Conservation (phyloP, 2,797 vertebrate species). For the Geotrypetes seraphini region DNA sequence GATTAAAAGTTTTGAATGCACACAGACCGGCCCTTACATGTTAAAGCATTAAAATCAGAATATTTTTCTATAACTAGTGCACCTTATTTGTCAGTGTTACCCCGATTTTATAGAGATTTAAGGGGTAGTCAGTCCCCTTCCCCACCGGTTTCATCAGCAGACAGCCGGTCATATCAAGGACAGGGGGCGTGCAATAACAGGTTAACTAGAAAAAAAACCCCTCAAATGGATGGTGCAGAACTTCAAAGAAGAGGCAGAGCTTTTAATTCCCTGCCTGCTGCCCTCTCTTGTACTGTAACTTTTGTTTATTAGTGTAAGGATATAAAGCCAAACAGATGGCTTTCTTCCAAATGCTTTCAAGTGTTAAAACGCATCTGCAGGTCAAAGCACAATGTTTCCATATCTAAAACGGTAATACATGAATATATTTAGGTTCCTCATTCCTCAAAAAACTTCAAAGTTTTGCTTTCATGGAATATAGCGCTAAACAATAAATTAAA, state of each 20-base stretch:
- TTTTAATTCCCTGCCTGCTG: slow-evolving; percentile 43
- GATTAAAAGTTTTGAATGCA: too few relatives aligned
- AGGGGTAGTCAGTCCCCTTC: slow-evolving; percentile 20
- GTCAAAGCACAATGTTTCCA: slow-evolving; percentile 41
- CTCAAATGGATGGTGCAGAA: slow-evolving; percentile 23
- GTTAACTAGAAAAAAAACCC: slow-evolving; percentile 36
- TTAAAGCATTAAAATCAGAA: too few relatives aligned
- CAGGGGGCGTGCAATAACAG: slow-evolving; percentile 8
- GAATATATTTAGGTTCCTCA: background rate
- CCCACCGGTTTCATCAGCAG: too few relatives aligned
- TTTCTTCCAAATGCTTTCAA: slow-evolving; percentile 51
- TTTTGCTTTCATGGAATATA: too few relatives aligned
- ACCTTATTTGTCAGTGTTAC: too few relatives aligned
- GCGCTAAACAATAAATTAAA: too few relatives aligned
- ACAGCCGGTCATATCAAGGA: slow-evolving; percentile 52
- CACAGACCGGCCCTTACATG: too few relatives aligned
- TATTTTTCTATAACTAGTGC: too few relatives aligned
- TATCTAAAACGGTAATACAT: slow-evolving; percentile 45
- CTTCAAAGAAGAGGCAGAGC: slow-evolving; percentile 40
- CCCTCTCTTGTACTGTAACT: slow-evolving; percentile 45
- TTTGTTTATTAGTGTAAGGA: slow-evolving; percentile 62
- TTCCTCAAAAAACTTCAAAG: slow-evolving; percentile 3
- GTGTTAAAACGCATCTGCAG: slow-evolving; percentile 58
- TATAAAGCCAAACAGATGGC: slow-evolving; percentile 63
- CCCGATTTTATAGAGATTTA: slow-evolving; percentile 1